phyloP scores from a whole-genome alignment of 2,888 invertebrate species.

The Micoletzkya japonica region DNA sequence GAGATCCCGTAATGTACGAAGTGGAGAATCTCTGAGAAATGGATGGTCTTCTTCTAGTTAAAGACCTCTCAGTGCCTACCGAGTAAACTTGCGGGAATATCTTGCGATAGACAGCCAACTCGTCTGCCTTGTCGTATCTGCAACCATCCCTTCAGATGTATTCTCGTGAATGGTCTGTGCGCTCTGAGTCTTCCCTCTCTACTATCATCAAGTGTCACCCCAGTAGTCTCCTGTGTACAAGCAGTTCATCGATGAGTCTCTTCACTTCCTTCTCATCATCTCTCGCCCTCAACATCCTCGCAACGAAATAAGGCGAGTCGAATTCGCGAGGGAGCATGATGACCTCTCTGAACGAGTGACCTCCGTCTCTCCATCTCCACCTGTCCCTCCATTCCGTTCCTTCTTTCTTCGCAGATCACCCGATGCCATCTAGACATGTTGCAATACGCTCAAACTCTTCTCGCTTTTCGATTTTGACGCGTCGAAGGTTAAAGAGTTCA shows the following conservation, averaged over 20 bases:
- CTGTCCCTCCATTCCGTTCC: too few species aligned
- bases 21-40: constrained; percentile 52
- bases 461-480: too few species aligned
- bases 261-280: constrained; percentile 46
- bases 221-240: neutral
- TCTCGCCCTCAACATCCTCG: constrained; percentile 46
- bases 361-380: too few species aligned
- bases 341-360: constrained; percentile 23
- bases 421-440: too few species aligned
- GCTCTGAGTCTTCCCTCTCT: neutral
- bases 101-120: constrained; percentile 40
- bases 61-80: neutral
- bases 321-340: constrained; percentile 38
- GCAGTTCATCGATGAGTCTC: constrained; percentile 6
- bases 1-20: constrained; percentile 44
- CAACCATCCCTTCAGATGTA: constrained; percentile 8
- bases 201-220: too few species aligned
- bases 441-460: too few species aligned
- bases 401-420: too few species aligned
- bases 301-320: constrained; percentile 53
- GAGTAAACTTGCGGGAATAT: constrained; percentile 28
- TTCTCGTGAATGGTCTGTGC: neutral
- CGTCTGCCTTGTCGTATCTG: constrained; percentile 43
- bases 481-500: too few species aligned
- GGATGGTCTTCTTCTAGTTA: too few species aligned